A percentile compares a stretch with the other conserved stretches of the same genome.
Conservation (phyloP, 1,140 invertebrate genomes). For the Ladona fulva region DNA sequence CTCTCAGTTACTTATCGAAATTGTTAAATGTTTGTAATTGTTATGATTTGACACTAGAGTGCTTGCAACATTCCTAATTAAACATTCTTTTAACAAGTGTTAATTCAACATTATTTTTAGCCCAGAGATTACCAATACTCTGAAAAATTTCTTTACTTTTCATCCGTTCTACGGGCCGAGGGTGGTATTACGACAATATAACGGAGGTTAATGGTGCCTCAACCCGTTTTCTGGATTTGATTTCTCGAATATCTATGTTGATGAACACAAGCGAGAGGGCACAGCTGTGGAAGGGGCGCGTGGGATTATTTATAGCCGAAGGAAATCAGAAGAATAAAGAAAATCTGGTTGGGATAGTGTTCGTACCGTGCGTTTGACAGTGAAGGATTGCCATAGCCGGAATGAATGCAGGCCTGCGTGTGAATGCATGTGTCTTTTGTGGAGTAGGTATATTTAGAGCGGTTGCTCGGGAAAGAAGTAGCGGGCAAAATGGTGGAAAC, state of each 20-base stretch:
- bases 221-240: too few relatives aligned
- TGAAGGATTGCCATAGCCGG: not conserved
- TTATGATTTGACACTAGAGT: too few relatives aligned
- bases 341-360: not conserved
- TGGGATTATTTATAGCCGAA: slow-evolving; percentile 5
- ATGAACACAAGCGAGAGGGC: not conserved
- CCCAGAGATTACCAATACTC: too few relatives aligned
- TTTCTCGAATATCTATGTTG: not conserved
- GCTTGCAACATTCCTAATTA: too few relatives aligned
- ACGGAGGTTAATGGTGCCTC: too few relatives aligned
- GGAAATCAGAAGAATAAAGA: not conserved
- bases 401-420: not conserved
- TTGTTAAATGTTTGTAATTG: too few relatives aligned
- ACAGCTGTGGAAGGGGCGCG: not conserved
- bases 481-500: not conserved
- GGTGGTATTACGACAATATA: too few relatives aligned
- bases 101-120: too few relatives aligned
- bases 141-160: too few relatives aligned
- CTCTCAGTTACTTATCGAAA: too few relatives aligned
- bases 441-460: not conserved
- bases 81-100: too few relatives aligned
- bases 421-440: slow-evolving; percentile 6
- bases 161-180: too few relatives aligned
- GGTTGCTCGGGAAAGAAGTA: not conserved
- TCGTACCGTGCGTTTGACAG: not conserved